Evolutionary conservation across 2,113 vertebrate genomes (phyloP).

Genomic region (Poeciliopsis prolifica): DNA sequence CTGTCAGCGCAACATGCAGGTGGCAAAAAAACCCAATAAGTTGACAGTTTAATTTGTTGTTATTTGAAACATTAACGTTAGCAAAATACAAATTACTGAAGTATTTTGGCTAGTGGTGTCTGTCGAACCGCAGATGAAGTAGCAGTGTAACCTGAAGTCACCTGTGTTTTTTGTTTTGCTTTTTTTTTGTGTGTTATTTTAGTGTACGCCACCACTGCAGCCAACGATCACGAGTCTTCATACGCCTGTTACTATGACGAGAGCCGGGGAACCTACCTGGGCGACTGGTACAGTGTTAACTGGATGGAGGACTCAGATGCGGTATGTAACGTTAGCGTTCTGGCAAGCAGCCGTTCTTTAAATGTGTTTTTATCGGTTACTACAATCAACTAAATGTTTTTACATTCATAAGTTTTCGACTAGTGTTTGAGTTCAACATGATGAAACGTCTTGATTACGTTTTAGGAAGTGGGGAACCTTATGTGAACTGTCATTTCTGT

Average conservation of each 20-base stretch:
- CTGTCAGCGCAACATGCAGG: no score
- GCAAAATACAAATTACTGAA: neutral
- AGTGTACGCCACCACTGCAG: constrained; percentile 96
- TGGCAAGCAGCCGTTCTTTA: neutral
- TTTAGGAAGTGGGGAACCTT: no score
- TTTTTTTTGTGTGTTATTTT: neutral
- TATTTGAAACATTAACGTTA: no score
- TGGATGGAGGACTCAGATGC: constrained; percentile 98
- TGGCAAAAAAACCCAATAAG: no score
- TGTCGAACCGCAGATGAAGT: neutral
- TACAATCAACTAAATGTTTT: no score
- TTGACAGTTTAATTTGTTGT: no score
- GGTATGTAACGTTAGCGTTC: constrained; percentile 64
- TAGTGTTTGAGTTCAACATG: no score
- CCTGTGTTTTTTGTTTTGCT: neutral
- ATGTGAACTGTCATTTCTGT: neutral
- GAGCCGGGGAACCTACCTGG: constrained; percentile 89
- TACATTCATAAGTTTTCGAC: no score
- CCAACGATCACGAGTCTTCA: constrained; percentile 89
- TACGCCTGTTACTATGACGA: constrained; percentile 97
- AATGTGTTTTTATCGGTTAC: neutral
- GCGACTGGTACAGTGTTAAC: constrained; percentile 97
- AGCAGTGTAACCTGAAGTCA: neutral
- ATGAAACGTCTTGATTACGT: no score
- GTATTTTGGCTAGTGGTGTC: neutral